Conservation (phyloP, 2,797 vertebrate species). For the Lerista edwardsae region DNA sequence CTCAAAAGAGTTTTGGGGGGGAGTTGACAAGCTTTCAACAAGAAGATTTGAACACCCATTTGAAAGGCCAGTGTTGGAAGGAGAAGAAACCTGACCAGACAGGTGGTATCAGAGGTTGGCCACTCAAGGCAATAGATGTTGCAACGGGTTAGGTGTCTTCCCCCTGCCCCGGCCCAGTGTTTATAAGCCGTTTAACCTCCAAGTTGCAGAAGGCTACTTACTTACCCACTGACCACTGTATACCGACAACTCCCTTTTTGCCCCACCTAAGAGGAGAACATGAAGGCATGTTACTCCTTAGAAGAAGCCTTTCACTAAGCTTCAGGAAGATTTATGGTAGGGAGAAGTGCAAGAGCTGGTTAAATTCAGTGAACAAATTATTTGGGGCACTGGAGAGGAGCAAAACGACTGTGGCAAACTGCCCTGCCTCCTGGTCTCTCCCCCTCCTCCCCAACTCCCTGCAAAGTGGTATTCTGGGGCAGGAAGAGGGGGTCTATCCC, state of each 20-base stretch:
- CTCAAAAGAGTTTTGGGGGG: slow-evolving; percentile 15
- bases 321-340: too few species aligned
- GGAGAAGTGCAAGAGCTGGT: not conserved
- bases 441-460: not conserved
- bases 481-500: not conserved
- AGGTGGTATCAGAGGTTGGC: too few species aligned
- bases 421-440: not conserved
- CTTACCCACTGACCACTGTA: not conserved
- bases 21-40: slow-evolving; percentile 43
- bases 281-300: slow-evolving; percentile 12
- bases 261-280: slow-evolving; percentile 18
- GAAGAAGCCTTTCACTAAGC: not conserved
- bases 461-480: not conserved
- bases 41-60: slow-evolving; percentile 32
- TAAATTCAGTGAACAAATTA: not conserved
- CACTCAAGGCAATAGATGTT: too few species aligned
- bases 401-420: slow-evolving; percentile 34
- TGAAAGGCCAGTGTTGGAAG: not conserved
- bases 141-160: not conserved
- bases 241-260: not conserved
- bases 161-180: not conserved
- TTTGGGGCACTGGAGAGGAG: not conserved
- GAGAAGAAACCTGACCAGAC: not conserved
- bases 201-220: not conserved
- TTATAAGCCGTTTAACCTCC: not conserved